Conservation (phyloP, 2,888 invertebrate species). For the Temnothorax ravouxi region DNA sequence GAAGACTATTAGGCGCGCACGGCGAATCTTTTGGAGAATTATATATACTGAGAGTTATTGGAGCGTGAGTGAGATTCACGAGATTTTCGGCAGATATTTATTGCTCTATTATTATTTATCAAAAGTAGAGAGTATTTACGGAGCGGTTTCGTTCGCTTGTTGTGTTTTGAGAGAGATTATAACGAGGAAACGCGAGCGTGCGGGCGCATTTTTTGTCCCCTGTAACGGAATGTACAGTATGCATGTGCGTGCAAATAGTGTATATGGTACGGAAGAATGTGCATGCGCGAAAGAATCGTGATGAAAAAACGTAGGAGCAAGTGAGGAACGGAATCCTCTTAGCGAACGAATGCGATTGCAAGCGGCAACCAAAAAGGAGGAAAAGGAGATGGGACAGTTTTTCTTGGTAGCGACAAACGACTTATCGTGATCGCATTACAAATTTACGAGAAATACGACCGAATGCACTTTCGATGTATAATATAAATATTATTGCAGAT, state of each 20-base stretch:
- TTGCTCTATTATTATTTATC: conserved; percentile 76
- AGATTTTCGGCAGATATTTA: conserved; percentile 75
- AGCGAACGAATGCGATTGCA: conserved; percentile 63
- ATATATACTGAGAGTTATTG: conserved; percentile 71
- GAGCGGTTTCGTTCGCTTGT: conserved; percentile 77
- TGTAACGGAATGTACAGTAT: conserved; percentile 62
- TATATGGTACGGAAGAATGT: conserved; percentile 23
- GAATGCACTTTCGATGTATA: conserved; percentile 75
- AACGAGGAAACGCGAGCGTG: conserved; percentile 50
- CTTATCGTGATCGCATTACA: conserved; percentile 71
- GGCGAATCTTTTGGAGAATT: conserved; percentile 68
- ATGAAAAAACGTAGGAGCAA: conserved; percentile 4
- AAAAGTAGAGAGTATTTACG: conserved; percentile 70
- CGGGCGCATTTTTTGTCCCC: conserved; percentile 59
- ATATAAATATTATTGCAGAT: conserved; percentile 74
- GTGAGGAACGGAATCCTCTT: conserved; percentile 28
- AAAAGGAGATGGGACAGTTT: conserved; percentile 47
- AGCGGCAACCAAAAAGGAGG: conserved; percentile 61
- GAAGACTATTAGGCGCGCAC: conserved; percentile 48
- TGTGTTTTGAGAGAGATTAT: conserved; percentile 77
- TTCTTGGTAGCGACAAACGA: conserved; percentile 60
- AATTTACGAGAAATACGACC: conserved; percentile 66
- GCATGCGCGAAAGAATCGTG: conserved; percentile 27
- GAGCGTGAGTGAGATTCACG: conserved; percentile 64
- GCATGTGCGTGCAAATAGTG: conserved; percentile 38